A percentile compares a stretch with the other conserved stretches of the same genome.
Conservation (phyloP, 2,888 invertebrate species). For the Andrena minutula region DNA sequence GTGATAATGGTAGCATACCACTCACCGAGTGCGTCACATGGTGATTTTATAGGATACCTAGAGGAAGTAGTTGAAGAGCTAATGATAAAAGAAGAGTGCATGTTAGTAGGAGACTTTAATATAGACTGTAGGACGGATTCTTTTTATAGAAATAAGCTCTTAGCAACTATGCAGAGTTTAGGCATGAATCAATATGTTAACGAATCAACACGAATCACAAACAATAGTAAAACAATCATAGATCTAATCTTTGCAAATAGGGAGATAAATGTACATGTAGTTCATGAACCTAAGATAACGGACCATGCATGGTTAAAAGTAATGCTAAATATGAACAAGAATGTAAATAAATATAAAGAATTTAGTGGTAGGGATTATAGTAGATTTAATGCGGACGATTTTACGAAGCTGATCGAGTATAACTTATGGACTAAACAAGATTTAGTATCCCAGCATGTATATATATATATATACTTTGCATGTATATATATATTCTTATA, state of each 20-base stretch:
- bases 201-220: neutral
- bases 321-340: neutral
- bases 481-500: no score
- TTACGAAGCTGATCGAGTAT: neutral
- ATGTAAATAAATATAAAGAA: neutral
- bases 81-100: neutral
- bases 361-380: neutral
- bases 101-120: neutral
- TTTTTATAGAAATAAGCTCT: neutral
- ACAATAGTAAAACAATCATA: neutral
- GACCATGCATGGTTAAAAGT: neutral
- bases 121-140: neutral
- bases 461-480: no score
- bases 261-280: neutral
- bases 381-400: neutral
- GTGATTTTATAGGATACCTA: neutral
- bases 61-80: neutral
- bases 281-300: neutral
- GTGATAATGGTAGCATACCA: neutral
- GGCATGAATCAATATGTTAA: constrained; percentile 1
- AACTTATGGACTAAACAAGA: no score
- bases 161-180: neutral
- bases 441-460: no score
- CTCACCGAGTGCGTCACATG: neutral
- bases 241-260: neutral